phyloP scores from a whole-genome alignment of 2,888 invertebrate species.

The Ernsta delagoae region DNA sequence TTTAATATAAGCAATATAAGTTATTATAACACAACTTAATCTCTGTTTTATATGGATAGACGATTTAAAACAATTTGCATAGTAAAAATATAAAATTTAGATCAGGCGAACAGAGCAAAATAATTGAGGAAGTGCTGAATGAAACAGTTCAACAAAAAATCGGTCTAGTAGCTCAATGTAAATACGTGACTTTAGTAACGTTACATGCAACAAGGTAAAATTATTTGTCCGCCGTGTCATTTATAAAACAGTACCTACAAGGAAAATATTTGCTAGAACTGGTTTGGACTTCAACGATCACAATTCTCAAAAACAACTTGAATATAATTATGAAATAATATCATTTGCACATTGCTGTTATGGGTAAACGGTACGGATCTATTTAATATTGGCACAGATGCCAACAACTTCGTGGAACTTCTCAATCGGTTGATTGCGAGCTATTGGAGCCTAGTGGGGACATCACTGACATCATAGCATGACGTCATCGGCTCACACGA shows the following conservation, averaged over 20 bases:
- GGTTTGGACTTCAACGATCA: slow-evolving; percentile 7
- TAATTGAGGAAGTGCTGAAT: slow-evolving; percentile 27
- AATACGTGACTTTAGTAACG: slow-evolving; percentile 28
- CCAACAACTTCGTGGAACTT: slow-evolving; percentile 61
- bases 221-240: slow-evolving; percentile 17
- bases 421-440: slow-evolving; percentile 47
- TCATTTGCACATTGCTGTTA: slow-evolving; percentile 19
- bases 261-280: slow-evolving; percentile 30
- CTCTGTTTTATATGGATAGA: too few species aligned
- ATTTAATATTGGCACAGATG: slow-evolving; percentile 50
- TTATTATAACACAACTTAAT: too few species aligned
- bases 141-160: slow-evolving; percentile 26
- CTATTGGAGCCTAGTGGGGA: slow-evolving; percentile 48
- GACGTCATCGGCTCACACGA: slow-evolving; percentile 69
- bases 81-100: too few species aligned
- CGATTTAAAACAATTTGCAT: too few species aligned
- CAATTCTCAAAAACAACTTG: neutral
- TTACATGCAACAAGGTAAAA: slow-evolving; percentile 27
- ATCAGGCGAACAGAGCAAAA: too few species aligned
- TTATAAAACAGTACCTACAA: slow-evolving; percentile 24
- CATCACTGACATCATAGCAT: slow-evolving; percentile 60
- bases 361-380: slow-evolving; percentile 30
- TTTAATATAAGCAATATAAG: neutral
- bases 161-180: slow-evolving; percentile 5
- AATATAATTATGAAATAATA: slow-evolving; percentile 13